These are phyloP conservation scores for Orthosia gothica DNA, from an alignment of 2,888 invertebrate species.

Conservation along the genomic window DNA sequence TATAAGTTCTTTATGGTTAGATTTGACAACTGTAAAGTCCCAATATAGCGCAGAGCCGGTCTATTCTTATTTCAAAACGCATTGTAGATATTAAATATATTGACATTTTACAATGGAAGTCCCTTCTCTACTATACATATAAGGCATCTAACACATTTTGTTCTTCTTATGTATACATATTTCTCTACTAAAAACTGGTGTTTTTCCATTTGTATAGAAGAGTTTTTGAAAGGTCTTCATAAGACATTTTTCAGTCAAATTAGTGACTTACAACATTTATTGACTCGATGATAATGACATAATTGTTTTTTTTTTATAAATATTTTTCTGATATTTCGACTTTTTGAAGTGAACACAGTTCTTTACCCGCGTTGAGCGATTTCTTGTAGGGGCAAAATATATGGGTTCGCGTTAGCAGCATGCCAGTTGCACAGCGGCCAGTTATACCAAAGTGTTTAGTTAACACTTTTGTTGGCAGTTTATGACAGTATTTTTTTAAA, in stretches of 20 bases:
- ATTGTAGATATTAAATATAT: conserved; percentile 1
- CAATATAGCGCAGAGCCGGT: no score
- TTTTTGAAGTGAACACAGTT: background rate
- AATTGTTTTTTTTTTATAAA: background rate
- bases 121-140: conserved; percentile 6
- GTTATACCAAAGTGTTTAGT: no score
- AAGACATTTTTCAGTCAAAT: conserved; percentile 44
- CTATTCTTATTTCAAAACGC: background rate
- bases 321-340: conserved; percentile 8
- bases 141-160: conserved; percentile 57
- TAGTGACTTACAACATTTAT: background rate
- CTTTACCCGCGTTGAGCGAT: no score
- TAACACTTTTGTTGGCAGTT: no score
- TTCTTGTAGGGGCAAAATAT: no score
- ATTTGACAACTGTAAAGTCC: no score
- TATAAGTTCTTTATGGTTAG: no score
- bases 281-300: background rate
- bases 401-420: no score
- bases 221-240: conserved; percentile 39
- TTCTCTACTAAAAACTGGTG: conserved; percentile 50
- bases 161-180: conserved; percentile 6
- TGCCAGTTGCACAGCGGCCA: no score
- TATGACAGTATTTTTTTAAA: no score
- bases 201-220: conserved; percentile 58
- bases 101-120: conserved; percentile 15